phyloP scores from a whole-genome alignment of 2,797 vertebrate genomes.

The Epinephelus coioides region DNA sequence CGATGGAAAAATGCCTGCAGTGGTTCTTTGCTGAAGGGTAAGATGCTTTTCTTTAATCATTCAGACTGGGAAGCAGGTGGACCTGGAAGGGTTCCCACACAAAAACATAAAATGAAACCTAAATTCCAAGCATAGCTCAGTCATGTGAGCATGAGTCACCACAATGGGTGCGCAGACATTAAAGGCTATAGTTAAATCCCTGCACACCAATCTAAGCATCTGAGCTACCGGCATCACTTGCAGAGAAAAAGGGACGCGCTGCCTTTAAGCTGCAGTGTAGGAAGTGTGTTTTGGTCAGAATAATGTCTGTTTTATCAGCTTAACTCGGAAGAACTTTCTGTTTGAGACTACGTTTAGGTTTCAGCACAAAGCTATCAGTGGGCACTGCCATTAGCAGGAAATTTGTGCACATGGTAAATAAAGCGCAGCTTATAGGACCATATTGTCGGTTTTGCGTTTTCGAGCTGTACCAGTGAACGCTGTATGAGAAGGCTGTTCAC shows the following conservation, averaged over 20 bases:
- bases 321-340: neutral
- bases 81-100: conserved; percentile 49
- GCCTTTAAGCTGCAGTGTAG: conserved; percentile 15
- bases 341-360: conserved; percentile 14
- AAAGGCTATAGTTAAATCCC: conserved; percentile 63
- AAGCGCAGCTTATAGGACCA: neutral
- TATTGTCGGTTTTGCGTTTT: neutral
- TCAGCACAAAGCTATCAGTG: neutral
- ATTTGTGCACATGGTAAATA: neutral
- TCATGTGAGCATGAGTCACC: conserved; percentile 69
- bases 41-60: conserved; percentile 45
- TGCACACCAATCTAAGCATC: conserved; percentile 31
- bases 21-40: conserved; percentile 29
- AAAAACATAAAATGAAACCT: conserved; percentile 63
- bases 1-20: conserved; percentile 38
- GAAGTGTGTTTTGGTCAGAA: conserved; percentile 25
- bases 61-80: conserved; percentile 67
- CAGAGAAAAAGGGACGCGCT: conserved; percentile 18
- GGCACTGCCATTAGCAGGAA: neutral
- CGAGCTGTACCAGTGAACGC: neutral
- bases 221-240: conserved; percentile 40
- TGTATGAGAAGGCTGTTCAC: no score
- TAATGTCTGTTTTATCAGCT: conserved; percentile 11
- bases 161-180: conserved; percentile 53
- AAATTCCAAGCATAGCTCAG: conserved; percentile 77